Evolutionary conservation across 2,113 vertebrate genomes (phyloP).

Genomic region (Callithrix jacchus): DNA sequence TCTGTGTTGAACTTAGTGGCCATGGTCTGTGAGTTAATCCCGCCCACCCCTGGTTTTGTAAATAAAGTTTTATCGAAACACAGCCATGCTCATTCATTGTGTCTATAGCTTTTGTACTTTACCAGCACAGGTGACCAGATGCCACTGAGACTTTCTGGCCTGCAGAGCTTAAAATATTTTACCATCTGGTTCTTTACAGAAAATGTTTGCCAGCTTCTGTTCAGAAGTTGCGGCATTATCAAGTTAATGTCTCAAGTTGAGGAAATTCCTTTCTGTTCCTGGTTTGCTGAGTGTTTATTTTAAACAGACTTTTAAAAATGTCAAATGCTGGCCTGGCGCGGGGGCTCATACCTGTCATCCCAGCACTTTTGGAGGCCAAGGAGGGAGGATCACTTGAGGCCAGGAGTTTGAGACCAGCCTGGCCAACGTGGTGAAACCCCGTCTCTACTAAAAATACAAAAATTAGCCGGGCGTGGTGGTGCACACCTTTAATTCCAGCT

Average conservation of each 20-base stretch:
- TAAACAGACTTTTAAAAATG: neutral
- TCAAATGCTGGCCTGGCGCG: too few species aligned
- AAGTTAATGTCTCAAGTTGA: neutral
- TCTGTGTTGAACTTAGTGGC: neutral
- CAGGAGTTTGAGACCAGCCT: too few species aligned
- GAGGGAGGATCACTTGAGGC: too few species aligned
- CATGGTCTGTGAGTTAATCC: neutral
- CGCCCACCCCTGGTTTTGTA: neutral
- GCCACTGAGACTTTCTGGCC: neutral
- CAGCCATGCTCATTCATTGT: neutral
- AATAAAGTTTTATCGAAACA: neutral
- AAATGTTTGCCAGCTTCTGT: neutral
- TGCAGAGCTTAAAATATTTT: neutral
- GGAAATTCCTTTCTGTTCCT: neutral
- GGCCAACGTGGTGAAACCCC: too few species aligned
- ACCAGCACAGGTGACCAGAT: neutral
- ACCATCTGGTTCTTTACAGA: neutral
- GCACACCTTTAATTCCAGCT: too few species aligned
- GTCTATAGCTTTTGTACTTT: neutral
- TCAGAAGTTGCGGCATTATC: neutral
- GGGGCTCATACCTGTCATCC: too few species aligned
- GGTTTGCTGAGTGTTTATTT: neutral
- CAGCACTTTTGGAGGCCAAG: too few species aligned
- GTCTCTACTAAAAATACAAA: too few species aligned
- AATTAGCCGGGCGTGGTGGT: too few species aligned